Conservation (phyloP, 2,113 vertebrate species). For the Sinocyclocheilus grahami region DNA sequence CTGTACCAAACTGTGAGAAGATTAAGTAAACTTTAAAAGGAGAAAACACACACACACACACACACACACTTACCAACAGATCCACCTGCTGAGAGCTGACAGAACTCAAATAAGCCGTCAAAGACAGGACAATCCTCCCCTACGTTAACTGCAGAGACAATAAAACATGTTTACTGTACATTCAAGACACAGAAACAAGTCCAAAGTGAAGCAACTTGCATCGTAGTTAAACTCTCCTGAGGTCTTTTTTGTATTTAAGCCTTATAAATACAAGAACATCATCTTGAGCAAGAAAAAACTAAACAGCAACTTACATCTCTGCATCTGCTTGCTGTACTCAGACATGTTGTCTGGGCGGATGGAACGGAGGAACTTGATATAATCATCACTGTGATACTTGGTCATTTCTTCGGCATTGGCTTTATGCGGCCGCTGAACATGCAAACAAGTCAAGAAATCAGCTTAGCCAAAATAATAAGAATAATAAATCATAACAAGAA, state of each 20-base stretch:
- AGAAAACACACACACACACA: no score
- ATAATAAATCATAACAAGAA: neutral
- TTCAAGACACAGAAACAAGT: neutral
- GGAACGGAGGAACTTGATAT: slow-evolving; percentile 95
- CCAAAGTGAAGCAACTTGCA: neutral
- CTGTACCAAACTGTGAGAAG: neutral
- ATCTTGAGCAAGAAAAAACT: neutral
- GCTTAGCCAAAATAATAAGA: no score
- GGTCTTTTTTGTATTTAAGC: neutral
- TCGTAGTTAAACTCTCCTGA: neutral
- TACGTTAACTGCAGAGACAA: slow-evolving; percentile 84
- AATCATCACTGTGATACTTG: slow-evolving; percentile 98
- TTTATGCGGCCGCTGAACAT: slow-evolving; percentile 92
- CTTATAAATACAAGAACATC: neutral
- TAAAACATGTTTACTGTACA: neutral
- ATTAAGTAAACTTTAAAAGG: neutral
- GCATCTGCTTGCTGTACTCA: slow-evolving; percentile 99
- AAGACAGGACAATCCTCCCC: slow-evolving; percentile 98
- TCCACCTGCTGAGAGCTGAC: slow-evolving; percentile 95
- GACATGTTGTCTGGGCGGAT: slow-evolving; percentile 99
- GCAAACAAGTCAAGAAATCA: neutral
- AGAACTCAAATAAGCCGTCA: slow-evolving; percentile 96
- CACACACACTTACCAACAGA: slow-evolving; percentile 83
- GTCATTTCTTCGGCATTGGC: slow-evolving; percentile 98
- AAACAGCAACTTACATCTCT: slow-evolving; percentile 87